Conservation (phyloP, 2,113 vertebrate genomes). For the Megatriorchis doriae region DNA sequence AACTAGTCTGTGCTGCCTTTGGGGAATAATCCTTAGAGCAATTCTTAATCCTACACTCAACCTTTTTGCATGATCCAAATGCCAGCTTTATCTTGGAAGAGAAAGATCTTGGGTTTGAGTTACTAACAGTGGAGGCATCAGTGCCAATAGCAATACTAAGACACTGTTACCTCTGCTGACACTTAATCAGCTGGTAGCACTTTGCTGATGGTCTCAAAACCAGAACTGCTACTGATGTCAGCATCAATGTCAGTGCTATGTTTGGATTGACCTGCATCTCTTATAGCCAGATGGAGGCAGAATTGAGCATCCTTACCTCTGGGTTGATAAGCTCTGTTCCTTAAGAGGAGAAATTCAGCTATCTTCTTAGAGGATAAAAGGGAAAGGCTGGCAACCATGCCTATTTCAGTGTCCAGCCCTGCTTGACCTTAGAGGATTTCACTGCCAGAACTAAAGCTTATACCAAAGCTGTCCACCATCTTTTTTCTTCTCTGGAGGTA, state of each 20-base stretch:
- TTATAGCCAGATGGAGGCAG: neutral
- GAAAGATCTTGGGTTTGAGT: neutral
- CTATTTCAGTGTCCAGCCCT: neutral
- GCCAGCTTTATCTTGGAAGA: neutral
- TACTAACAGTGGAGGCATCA: neutral
- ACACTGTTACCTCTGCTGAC: neutral
- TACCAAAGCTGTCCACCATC: neutral
- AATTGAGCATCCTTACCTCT: neutral
- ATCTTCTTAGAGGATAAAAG: neutral
- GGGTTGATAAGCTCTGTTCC: neutral
- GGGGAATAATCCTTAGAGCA: neutral
- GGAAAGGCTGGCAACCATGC: neutral
- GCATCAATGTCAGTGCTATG: neutral
- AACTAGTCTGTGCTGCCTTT: neutral
- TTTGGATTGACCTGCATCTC: neutral
- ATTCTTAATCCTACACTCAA: neutral
- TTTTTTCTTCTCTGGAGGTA: neutral
- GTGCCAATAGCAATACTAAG: neutral
- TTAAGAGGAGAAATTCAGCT: neutral
- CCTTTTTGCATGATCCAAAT: neutral
- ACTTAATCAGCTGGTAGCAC: neutral
- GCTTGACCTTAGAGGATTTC: neutral
- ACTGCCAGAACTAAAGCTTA: neutral
- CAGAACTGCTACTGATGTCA: neutral
- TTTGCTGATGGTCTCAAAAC: neutral